phyloP scores from a whole-genome alignment of 1,140 invertebrate genomes.

The Leptonema lineaticorne region DNA sequence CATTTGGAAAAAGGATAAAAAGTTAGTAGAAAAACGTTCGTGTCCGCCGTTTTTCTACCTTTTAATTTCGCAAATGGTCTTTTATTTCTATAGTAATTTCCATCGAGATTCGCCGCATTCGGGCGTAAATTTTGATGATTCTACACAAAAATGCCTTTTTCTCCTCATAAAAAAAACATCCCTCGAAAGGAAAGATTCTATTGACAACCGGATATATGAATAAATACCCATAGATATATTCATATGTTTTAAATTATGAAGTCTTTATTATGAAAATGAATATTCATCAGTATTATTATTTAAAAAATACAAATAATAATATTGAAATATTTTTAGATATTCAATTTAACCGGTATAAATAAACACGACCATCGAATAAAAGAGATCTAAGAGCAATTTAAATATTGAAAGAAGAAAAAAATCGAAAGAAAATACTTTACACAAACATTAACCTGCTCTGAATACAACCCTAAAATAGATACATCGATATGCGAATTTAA shows the following conservation, averaged over 20 bases:
- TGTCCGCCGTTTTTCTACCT: conserved; percentile 18
- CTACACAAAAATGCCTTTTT: background rate
- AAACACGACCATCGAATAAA: too few species aligned
- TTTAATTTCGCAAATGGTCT: conserved; percentile 24
- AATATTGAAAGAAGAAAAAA: background rate
- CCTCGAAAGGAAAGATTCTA: background rate
- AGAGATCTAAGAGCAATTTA: too few species aligned
- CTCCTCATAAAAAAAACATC: background rate
- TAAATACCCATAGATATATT: background rate
- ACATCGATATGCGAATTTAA: background rate
- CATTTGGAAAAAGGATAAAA: background rate
- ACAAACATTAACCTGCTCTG: background rate
- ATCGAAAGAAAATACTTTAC: background rate
- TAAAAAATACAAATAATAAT: too few species aligned
- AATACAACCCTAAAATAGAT: background rate
- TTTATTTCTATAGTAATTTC: conserved; percentile 16
- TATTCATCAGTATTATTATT: too few species aligned
- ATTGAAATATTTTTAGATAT: too few species aligned
- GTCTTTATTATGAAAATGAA: too few species aligned
- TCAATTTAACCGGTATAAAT: too few species aligned
- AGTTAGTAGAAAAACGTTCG: background rate
- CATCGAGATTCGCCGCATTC: background rate
- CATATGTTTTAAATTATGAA: background rate
- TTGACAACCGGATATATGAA: background rate
- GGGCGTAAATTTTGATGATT: conserved; percentile 26